Evolutionary conservation across 2,113 vertebrate genomes (phyloP).

Genomic region (Dipodomys merriami): DNA sequence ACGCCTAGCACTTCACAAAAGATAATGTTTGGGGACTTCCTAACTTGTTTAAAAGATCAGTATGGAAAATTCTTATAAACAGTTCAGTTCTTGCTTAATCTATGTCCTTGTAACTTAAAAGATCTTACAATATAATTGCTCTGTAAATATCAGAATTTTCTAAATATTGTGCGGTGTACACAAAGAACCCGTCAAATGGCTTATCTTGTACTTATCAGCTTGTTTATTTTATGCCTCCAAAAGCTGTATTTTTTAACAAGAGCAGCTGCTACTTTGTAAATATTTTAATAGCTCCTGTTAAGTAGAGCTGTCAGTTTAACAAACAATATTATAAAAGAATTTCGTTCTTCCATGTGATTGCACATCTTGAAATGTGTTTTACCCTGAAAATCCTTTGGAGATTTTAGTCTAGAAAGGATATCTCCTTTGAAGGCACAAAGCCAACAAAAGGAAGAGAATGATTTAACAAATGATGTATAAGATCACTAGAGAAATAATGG

Average conservation of each 20-base stretch:
- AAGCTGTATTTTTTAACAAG: slow-evolving; percentile 80
- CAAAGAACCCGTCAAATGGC: slow-evolving; percentile 79
- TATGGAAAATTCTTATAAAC: slow-evolving; percentile 84
- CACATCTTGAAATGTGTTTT: slow-evolving; percentile 79
- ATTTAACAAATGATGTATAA: slow-evolving; percentile 71
- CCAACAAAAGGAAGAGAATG: slow-evolving; percentile 63
- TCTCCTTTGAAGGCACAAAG: slow-evolving; percentile 69
- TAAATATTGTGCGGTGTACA: slow-evolving; percentile 73
- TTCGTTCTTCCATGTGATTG: slow-evolving; percentile 79
- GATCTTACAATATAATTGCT: slow-evolving; percentile 79
- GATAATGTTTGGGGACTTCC: slow-evolving; percentile 80
- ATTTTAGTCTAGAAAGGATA: slow-evolving; percentile 69
- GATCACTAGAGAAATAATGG: slow-evolving; percentile 26
- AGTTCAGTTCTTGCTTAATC: slow-evolving; percentile 79
- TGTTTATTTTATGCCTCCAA: slow-evolving; percentile 85
- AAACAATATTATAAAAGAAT: slow-evolving; percentile 81
- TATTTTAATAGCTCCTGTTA: slow-evolving; percentile 86
- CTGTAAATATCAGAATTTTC: slow-evolving; percentile 85
- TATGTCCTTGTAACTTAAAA: slow-evolving; percentile 84
- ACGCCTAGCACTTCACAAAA: slow-evolving; percentile 72
- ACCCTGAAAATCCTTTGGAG: slow-evolving; percentile 73
- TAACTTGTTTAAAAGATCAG: slow-evolving; percentile 84
- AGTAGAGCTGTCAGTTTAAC: slow-evolving; percentile 83
- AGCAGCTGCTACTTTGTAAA: slow-evolving; percentile 85
- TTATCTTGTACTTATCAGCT: slow-evolving; percentile 85